These are phyloP conservation scores for Drosophila oshimai DNA, from an alignment of 1,140 invertebrate species.

Conservation along the genomic window DNA sequence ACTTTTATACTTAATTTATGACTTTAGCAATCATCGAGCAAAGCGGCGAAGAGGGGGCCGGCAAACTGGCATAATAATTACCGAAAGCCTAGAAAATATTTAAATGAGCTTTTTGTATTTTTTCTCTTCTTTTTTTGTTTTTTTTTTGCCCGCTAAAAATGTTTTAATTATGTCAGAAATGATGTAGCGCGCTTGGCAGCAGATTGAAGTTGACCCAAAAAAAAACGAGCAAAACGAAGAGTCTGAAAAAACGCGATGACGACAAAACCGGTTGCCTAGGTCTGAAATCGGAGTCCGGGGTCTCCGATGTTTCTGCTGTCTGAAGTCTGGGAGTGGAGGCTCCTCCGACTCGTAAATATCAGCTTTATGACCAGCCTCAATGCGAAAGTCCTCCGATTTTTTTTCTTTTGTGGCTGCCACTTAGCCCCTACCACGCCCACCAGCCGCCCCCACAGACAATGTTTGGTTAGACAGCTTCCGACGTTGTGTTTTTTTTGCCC, in stretches of 20 bases:
- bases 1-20: constrained; percentile 57
- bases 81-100: constrained; percentile 41
- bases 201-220: constrained; percentile 66
- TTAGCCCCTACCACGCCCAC: constrained; percentile 23
- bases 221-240: constrained; percentile 20
- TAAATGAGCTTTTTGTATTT: constrained; percentile 33
- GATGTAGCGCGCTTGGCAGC: constrained; percentile 51
- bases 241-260: constrained; percentile 27
- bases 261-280: constrained; percentile 61
- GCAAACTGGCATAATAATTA: constrained; percentile 2
- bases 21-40: constrained; percentile 22
- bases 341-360: constrained; percentile 48
- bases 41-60: neutral
- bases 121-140: constrained; percentile 3
- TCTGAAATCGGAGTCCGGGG: constrained; percentile 19
- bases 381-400: constrained; percentile 33
- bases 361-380: constrained; percentile 73
- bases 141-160: constrained; percentile 39
- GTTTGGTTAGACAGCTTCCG: constrained; percentile 72
- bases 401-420: constrained; percentile 20
- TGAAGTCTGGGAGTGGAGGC: constrained; percentile 29
- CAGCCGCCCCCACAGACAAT: constrained; percentile 36
- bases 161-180: constrained; percentile 74
- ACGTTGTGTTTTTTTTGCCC: constrained; percentile 13
- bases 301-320: constrained; percentile 8